phyloP scores from a whole-genome alignment of 2,888 invertebrate genomes.

The Eledona agricola region DNA sequence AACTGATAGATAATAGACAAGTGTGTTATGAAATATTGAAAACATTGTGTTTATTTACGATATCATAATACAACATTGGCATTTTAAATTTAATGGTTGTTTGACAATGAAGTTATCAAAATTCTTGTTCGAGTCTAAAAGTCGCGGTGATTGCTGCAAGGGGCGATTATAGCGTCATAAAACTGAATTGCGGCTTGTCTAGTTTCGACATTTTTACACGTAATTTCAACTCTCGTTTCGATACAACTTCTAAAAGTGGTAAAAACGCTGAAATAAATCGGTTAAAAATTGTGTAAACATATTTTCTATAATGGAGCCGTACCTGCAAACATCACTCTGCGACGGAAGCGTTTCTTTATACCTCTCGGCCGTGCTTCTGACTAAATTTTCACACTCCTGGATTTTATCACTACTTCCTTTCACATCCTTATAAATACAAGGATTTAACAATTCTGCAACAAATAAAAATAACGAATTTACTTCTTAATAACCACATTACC shows the following conservation, averaged over 20 bases:
- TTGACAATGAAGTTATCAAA: no score
- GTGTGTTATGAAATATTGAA: no score
- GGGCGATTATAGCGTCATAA: conserved; percentile 3
- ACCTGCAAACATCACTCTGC: not conserved
- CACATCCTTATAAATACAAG: not conserved
- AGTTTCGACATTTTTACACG: not conserved
- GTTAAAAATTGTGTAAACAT: not conserved
- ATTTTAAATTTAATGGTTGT: no score
- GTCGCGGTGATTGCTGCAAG: conserved; percentile 9
- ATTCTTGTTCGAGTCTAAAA: no score
- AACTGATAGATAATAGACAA: no score
- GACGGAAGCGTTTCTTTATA: not conserved
- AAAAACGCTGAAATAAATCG: conserved; percentile 1
- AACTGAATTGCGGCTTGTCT: not conserved
- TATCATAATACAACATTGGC: no score
- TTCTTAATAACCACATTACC: not conserved
- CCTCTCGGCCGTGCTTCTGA: not conserved
- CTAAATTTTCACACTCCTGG: not conserved
- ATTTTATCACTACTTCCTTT: not conserved
- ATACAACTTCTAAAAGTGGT: not conserved
- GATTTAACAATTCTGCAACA: conserved; percentile 1
- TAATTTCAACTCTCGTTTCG: not conserved
- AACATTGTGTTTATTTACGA: no score
- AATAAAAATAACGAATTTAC: no score
- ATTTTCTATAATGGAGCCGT: not conserved